Evolutionary conservation across 2,113 vertebrate species (phyloP).

Genomic region (Leptosomus discolor): DNA sequence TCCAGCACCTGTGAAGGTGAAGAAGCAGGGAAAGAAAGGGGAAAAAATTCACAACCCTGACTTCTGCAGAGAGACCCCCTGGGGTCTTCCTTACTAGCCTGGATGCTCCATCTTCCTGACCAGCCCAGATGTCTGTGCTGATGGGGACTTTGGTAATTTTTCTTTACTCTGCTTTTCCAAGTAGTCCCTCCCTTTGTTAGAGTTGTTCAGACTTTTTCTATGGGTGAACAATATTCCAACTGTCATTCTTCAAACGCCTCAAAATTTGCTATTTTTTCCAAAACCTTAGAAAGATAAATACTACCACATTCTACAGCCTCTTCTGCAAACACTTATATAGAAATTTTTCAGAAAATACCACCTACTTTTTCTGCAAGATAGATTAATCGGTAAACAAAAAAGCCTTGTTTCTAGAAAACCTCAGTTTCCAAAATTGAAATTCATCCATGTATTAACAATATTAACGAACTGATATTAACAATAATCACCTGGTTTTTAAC

Average conservation of each 20-base stretch:
- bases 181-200: neutral
- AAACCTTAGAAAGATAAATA: neutral
- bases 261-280: neutral
- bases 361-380: neutral
- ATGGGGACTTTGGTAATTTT: neutral
- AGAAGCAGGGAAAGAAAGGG: neutral
- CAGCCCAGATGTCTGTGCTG: neutral
- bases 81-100: neutral
- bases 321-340: neutral
- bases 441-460: neutral
- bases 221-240: neutral
- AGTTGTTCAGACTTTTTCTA: neutral
- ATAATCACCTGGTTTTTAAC: neutral
- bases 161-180: neutral
- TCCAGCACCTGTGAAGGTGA: constrained; percentile 79
- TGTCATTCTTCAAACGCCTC: neutral
- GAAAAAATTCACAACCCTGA: neutral
- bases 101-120: neutral
- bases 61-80: neutral
- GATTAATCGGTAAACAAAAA: neutral
- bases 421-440: neutral
- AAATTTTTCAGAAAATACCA: neutral
- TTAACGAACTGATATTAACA: neutral
- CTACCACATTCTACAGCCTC: neutral
- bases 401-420: neutral